A percentile compares a stretch with the other conserved stretches of the same genome.
These are phyloP conservation scores for Hydrozoanthus tunicans DNA, from an alignment of 64 coral and sea anemone species.

Conservation along the genomic window DNA sequence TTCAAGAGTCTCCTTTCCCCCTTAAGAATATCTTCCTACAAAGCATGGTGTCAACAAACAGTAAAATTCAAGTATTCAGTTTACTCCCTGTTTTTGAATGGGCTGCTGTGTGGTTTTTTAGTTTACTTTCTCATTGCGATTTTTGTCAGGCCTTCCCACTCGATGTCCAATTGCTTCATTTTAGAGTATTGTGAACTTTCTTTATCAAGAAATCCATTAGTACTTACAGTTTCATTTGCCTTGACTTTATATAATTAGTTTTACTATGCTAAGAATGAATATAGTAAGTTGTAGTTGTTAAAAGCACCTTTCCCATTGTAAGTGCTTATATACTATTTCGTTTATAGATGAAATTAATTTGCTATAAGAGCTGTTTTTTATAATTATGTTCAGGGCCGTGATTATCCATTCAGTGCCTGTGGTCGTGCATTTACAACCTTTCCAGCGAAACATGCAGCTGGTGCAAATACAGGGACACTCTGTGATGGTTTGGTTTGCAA, in stretches of 20 bases:
- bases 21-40: no score
- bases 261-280: neutral
- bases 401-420: constrained; percentile 93
- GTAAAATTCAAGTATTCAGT: neutral
- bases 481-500: constrained; percentile 76
- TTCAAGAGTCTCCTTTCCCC: no score
- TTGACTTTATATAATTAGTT: neutral
- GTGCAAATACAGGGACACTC: constrained; percentile 19
- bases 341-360: neutral
- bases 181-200: no score
- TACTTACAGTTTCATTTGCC: neutral
- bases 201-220: neutral
- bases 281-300: neutral
- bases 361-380: neutral
- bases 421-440: constrained; percentile 81
- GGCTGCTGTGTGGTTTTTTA: no score
- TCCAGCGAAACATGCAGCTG: constrained; percentile 66
- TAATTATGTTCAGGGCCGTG: constrained; percentile 59
- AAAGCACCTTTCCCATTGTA: neutral
- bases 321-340: neutral
- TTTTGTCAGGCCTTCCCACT: no score
- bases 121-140: no score
- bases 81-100: no score
- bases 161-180: no score
- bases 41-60: no score